Conservation (phyloP, 2,113 vertebrate species). For the Oreochromis niloticus region DNA sequence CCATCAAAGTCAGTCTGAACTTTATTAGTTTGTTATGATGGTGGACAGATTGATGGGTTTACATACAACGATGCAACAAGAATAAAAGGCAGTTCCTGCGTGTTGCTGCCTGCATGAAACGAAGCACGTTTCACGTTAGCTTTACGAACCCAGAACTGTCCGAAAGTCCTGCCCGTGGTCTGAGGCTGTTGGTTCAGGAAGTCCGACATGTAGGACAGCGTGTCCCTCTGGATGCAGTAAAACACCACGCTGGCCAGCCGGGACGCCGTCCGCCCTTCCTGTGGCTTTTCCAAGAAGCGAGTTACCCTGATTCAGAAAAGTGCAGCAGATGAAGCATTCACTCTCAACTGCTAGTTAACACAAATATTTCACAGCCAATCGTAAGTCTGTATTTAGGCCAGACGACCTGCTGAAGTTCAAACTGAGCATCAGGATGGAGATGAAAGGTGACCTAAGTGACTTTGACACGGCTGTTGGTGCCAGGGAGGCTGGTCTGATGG, state of each 20-base stretch:
- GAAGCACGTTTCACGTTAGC: not conserved
- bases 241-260: conserved; percentile 80
- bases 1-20: not conserved
- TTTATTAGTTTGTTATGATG: not conserved
- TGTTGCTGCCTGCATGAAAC: not conserved
- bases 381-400: not conserved
- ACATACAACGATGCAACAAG: not conserved
- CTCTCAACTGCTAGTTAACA: not conserved
- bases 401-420: not conserved
- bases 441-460: too few relatives aligned
- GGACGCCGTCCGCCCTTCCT: conserved; percentile 60
- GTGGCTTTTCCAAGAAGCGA: conserved; percentile 75
- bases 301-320: conserved; percentile 58
- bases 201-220: conserved; percentile 59
- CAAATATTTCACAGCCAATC: not conserved
- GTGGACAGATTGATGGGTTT: not conserved
- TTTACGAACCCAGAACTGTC: conserved; percentile 74
- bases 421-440: not conserved
- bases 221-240: conserved; percentile 72
- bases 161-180: conserved; percentile 61
- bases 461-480: too few relatives aligned
- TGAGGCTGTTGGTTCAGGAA: conserved; percentile 60
- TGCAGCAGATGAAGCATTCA: not conserved
- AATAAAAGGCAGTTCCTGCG: not conserved
- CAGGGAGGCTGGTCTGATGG: too few relatives aligned